Evolutionary conservation across 2,888 invertebrate genomes (phyloP).

Genomic region (Zele albiditarsus): DNA sequence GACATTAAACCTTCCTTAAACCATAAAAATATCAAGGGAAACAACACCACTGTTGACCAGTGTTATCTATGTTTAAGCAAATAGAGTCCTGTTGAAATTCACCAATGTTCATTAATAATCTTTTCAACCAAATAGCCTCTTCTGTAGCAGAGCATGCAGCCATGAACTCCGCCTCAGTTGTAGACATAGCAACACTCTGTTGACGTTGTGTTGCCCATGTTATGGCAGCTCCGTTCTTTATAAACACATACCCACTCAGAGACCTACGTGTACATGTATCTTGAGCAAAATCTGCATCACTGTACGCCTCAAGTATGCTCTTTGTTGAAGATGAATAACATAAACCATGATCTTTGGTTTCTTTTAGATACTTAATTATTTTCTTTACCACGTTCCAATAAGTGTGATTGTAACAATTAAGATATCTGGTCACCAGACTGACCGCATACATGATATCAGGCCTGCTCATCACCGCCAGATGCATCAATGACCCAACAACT

Average conservation of each 20-base stretch:
- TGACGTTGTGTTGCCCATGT: conserved; percentile 41
- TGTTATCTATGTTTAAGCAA: no score
- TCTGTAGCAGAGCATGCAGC: conserved; percentile 37
- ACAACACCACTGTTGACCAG: no score
- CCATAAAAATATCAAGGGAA: no score
- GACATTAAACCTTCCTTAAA: no score
- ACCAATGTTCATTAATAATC: no score
- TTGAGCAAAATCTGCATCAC: conserved; percentile 29
- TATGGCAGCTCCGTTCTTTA: conserved; percentile 25
- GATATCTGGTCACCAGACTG: conserved; percentile 5
- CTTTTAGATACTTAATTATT: conserved; percentile 26
- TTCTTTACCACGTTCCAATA: conserved; percentile 33
- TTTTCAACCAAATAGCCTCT: conserved; percentile 37
- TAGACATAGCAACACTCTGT: conserved; percentile 27
- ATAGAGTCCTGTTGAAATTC: no score
- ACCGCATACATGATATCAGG: conserved; percentile 32
- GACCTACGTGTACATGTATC: conserved; percentile 5
- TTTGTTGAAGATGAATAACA: background rate
- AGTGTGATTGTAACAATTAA: background rate
- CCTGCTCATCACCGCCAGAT: background rate
- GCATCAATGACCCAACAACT: conserved; percentile 13
- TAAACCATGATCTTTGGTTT: background rate
- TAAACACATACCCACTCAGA: conserved; percentile 33
- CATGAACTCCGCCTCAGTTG: conserved; percentile 42
- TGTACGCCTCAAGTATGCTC: background rate